phyloP scores from a whole-genome alignment of 1,140 invertebrate species.

The Brachionus calyciflorus region DNA sequence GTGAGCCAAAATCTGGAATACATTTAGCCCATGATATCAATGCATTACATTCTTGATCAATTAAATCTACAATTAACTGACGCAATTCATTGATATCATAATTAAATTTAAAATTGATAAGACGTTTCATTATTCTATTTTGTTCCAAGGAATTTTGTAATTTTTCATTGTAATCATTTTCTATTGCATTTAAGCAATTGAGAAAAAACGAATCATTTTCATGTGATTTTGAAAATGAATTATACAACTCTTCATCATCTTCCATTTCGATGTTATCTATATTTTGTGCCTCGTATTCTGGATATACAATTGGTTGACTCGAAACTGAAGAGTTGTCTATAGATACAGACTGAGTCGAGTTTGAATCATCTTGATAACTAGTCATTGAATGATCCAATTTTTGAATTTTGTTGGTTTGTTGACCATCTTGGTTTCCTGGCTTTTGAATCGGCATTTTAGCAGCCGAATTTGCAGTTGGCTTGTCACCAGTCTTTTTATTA shows the following conservation, averaged over 20 bases:
- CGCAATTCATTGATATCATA: neutral
- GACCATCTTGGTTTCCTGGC: neutral
- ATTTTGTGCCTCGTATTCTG: neutral
- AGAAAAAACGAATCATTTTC: neutral
- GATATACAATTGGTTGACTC: neutral
- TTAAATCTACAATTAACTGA: conserved; percentile 11
- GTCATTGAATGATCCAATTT: neutral
- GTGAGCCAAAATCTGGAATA: conserved; percentile 28
- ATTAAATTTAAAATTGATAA: neutral
- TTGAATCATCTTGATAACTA: neutral
- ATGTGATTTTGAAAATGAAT: neutral
- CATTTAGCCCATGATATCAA: conserved; percentile 26
- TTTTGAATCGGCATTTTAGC: neutral
- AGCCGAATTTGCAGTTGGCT: neutral
- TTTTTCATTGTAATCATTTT: conserved; percentile 26
- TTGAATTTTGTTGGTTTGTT: neutral
- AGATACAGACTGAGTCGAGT: neutral
- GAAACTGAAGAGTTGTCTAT: neutral
- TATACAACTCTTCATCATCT: neutral
- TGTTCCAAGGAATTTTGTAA: neutral
- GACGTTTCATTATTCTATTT: conserved; percentile 1
- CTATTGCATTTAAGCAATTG: neutral
- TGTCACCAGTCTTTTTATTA: conserved; percentile 4
- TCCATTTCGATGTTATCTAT: neutral
- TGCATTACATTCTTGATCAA: conserved; percentile 27